A percentile compares a stretch with the other conserved stretches of the same genome.
Evolutionary conservation across 2,797 vertebrate species (phyloP).

Genomic region (Trachurus trachurus): DNA sequence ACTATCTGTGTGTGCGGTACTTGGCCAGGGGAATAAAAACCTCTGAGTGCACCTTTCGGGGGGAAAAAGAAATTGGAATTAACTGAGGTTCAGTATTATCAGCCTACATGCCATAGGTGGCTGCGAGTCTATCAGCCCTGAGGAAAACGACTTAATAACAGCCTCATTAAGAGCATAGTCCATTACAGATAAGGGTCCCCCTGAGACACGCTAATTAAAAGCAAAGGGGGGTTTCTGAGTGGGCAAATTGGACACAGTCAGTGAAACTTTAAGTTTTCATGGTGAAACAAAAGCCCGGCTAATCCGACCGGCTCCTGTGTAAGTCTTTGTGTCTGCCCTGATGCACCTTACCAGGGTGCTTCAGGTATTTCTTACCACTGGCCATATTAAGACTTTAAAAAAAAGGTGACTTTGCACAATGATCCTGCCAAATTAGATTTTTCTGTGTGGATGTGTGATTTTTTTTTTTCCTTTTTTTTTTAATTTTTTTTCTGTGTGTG

Average conservation of each 20-base stretch:
- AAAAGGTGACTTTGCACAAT: conserved; percentile 45
- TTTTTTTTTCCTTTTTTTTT: no score
- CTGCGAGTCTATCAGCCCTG: conserved; percentile 66
- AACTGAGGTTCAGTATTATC: conserved; percentile 75
- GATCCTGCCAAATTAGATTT: conserved; percentile 58
- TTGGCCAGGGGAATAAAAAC: conserved; percentile 40
- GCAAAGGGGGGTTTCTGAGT: conserved; percentile 61
- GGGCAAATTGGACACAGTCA: conserved; percentile 65
- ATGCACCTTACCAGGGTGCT: conserved; percentile 31
- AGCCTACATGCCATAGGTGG: conserved; percentile 75
- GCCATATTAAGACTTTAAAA: conserved; percentile 49
- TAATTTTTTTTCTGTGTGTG: neutral
- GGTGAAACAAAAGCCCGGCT: conserved; percentile 61
- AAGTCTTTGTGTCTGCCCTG: conserved; percentile 47
- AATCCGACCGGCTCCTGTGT: conserved; percentile 53
- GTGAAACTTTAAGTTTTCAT: conserved; percentile 70
- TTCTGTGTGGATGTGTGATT: neutral
- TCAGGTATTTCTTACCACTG: conserved; percentile 43
- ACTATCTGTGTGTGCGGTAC: conserved; percentile 16
- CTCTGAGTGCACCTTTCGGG: conserved; percentile 45
- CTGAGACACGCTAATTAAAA: conserved; percentile 83
- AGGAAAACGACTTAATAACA: conserved; percentile 83
- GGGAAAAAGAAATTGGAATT: conserved; percentile 60
- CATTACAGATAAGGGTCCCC: conserved; percentile 81
- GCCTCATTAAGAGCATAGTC: conserved; percentile 81